A percentile compares a stretch with the other conserved stretches of the same genome.
Evolutionary conservation across 2,888 invertebrate genomes (phyloP).

Genomic region (Choreutis nemorana): DNA sequence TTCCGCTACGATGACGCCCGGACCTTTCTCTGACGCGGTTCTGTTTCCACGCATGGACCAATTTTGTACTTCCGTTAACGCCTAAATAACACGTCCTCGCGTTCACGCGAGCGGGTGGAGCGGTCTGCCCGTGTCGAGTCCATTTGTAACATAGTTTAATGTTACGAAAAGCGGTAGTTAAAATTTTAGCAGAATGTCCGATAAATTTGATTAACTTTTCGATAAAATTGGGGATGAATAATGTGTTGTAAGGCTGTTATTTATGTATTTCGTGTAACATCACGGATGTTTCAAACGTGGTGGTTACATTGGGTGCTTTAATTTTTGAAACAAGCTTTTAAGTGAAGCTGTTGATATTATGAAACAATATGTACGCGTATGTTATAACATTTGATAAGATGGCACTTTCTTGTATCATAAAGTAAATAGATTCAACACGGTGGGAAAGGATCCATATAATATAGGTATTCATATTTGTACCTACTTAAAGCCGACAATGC

Average conservation of each 20-base stretch:
- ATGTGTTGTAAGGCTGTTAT: no score
- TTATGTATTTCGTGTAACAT: no score
- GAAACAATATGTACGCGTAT: slow-evolving; percentile 23
- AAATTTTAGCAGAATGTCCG: slow-evolving; percentile 27
- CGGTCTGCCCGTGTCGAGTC: slow-evolving; percentile 34
- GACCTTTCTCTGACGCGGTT: slow-evolving; percentile 46
- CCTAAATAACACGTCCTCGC: slow-evolving; percentile 49
- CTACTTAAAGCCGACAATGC: no score
- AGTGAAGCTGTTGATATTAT: slow-evolving; percentile 31
- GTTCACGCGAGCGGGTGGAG: slow-evolving; percentile 29
- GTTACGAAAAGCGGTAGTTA: slow-evolving; percentile 29
- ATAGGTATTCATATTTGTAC: no score
- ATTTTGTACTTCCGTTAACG: slow-evolving; percentile 54
- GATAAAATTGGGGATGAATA: no score
- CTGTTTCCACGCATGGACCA: slow-evolving; percentile 46
- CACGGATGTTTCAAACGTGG: no score
- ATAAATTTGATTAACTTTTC: slow-evolving; percentile 23
- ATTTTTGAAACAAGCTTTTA: slow-evolving; percentile 42
- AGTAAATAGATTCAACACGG: no score
- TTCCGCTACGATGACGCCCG: slow-evolving; percentile 40
- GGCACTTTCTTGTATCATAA: no score
- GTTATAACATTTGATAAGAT: no score
- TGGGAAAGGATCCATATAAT: no score
- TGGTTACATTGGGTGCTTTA: slow-evolving; percentile 55
- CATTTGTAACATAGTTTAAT: slow-evolving; percentile 39